Evolutionary conservation across 2,888 invertebrate genomes (phyloP), one percentile per base, ranked within the genome.

Genomic region (Eupithecia exiguata): DNA sequence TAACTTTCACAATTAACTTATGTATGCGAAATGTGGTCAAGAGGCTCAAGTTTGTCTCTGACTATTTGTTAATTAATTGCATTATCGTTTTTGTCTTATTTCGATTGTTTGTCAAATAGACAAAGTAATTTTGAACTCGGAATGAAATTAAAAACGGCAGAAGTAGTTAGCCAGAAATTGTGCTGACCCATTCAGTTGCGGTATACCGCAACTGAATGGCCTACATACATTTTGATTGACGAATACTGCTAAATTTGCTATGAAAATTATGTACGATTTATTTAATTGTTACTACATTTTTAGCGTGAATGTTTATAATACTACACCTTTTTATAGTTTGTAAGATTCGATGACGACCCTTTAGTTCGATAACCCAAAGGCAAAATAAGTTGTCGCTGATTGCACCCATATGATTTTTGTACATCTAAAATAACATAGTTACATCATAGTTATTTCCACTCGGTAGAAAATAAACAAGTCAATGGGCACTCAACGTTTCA

Each of bases 1-100:
- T 79, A 88, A 88, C 92, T 92, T 92, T 93, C 92, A 89, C 91
- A 92, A 92, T 92, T 92, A 92, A 88, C 89, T 86, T 76, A 81
- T 82, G 78, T 80, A 84, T 84, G 91, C 86, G 87, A 88, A 88
- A 80, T 62, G 62, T 25, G 71, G 68, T 71, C 40, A 70, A 68
- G 68, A 69, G 66, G 72, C 71, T 69, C 38, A 6, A 62, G n/a
- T 65, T 69, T 61, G 35, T 67, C 35, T 61, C 46, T 70, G 70
- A 68, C 38, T 40, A 21, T 66, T 66, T 66, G 66, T 66, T 66
- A 61, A 75, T 75, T 73, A 75, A 70, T 72, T 63, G 46, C 58
- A 58, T 25, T 16, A 43, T 53, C n/a, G 49, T 70, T 69, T 66
- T 71, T 75, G 71, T 72, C 67, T 75, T 30, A 46, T 53, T 61